These are phyloP conservation scores for Sipha flava DNA, from an alignment of 1,140 invertebrate genomes.

Conservation along the genomic window DNA sequence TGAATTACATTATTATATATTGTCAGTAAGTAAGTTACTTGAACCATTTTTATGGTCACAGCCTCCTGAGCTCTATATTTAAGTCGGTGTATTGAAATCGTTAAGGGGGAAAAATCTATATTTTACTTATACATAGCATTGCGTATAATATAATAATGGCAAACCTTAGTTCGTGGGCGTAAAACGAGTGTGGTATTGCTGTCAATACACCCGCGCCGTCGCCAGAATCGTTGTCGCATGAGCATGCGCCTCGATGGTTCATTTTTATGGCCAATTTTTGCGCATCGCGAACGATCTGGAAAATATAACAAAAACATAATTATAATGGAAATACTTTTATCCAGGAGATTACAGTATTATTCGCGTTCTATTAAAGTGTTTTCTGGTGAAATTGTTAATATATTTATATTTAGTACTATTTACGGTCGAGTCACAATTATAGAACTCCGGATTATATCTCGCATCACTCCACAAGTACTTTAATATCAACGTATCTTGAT, in stretches of 20 bases:
- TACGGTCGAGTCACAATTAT: too few relatives aligned
- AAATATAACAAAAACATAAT: conserved; percentile 33
- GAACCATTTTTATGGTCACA: too few relatives aligned
- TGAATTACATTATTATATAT: too few relatives aligned
- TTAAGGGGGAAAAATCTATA: neutral
- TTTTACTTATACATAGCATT: neutral
- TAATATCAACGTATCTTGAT: too few relatives aligned
- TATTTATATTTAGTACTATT: too few relatives aligned
- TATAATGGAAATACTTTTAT: neutral
- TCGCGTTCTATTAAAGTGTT: neutral
- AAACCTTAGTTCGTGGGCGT: conserved; percentile 69
- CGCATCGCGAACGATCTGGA: conserved; percentile 87
- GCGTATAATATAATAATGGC: conserved; percentile 38
- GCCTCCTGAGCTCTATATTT: too few relatives aligned
- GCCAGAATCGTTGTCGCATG: conserved; percentile 97
- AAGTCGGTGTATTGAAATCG: too few relatives aligned
- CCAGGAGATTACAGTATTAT: too few relatives aligned
- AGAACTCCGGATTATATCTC: too few relatives aligned
- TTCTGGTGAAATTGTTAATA: too few relatives aligned
- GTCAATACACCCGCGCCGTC: conserved; percentile 95
- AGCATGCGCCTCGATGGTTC: conserved; percentile 97
- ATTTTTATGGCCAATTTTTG: conserved; percentile 87
- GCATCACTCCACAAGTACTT: too few relatives aligned
- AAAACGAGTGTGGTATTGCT: conserved; percentile 92
- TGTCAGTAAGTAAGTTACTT: too few relatives aligned